Evolutionary conservation across 2,888 invertebrate species (phyloP), one percentile per base, ranked within the genome.

Genomic region (Charanyca ferruginea): DNA sequence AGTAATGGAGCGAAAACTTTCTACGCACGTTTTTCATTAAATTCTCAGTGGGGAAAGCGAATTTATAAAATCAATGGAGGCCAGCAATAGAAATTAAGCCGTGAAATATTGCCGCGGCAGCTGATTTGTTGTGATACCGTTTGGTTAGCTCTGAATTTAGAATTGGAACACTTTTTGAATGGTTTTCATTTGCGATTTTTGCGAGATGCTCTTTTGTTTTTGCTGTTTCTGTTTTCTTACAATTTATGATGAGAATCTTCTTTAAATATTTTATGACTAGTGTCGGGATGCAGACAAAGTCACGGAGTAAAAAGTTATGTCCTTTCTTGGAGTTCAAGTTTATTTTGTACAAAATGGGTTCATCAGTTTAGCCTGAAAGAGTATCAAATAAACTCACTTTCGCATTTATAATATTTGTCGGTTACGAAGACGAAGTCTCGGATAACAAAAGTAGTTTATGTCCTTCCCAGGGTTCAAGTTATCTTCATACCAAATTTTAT

Each of bases 11-110:
- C 85, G 86, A 83, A 87, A 91, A 90, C 86, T 91, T 91, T 92
- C 92, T 89, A 89, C 89, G 91, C 92, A 92, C 92, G 92, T 91
- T 91, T 92, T 91, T 91, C 91, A 92, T 92, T 92, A 91, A 91
- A 91, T 85, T 85, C 87, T 82, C 84, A 77, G 82, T 84, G 63
- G 80, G 86, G 79, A 83, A 77, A 84, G 80, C 80, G 84, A 88
- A 88, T 90, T 90, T 89, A 87, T 86, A 88, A 90, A 89, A 90
- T 89, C 90, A 89, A 89, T 89, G 88, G 83, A 74, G 81, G 76
- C 82, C 77, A 77, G 85, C 86, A 85, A 86, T 89, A 85, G 87
- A 87, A 87, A 89, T 88, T 88, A 88, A 87, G 74, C 68, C 23
- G 66, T 83, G 83, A 81, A 83, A 83, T 83, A 81, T 81, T 51